These are phyloP conservation scores for Struthio camelus DNA, from an alignment of 2,113 vertebrate species.

Conservation along the genomic window DNA sequence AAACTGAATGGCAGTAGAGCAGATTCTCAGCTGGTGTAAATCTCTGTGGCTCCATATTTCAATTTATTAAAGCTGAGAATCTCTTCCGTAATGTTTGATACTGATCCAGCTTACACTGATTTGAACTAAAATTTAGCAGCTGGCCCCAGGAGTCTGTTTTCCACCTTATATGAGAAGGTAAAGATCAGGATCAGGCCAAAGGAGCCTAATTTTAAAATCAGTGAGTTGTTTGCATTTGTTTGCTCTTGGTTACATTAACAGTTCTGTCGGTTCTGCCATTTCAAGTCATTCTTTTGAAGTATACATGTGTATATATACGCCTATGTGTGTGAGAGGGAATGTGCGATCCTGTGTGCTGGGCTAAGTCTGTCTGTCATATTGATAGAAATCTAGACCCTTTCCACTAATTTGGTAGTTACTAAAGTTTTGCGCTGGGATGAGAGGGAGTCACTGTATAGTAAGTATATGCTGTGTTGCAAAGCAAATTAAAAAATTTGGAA, in stretches of 20 bases:
- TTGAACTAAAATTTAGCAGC: background rate
- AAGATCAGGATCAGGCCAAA: background rate
- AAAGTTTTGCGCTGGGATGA: background rate
- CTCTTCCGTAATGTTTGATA: fast-evolving
- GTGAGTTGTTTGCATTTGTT: background rate
- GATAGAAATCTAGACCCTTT: background rate
- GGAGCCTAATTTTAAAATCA: background rate
- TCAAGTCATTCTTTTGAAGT: background rate
- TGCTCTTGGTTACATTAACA: background rate
- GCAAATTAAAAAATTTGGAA: background rate
- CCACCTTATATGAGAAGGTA: background rate
- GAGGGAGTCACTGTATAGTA: background rate
- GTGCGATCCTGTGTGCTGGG: background rate
- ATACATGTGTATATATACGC: background rate
- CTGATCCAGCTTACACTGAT: background rate
- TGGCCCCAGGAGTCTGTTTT: background rate
- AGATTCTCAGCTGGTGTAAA: background rate
- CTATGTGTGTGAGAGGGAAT: background rate
- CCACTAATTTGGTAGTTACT: background rate
- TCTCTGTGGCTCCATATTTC: background rate
- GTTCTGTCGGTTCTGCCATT: background rate
- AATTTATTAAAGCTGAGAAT: background rate
- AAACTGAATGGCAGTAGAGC: background rate
- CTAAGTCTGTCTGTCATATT: background rate
- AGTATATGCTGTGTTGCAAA: background rate